Conservation (phyloP, 2,888 invertebrate genomes). For the Nomada ruficornis region DNA sequence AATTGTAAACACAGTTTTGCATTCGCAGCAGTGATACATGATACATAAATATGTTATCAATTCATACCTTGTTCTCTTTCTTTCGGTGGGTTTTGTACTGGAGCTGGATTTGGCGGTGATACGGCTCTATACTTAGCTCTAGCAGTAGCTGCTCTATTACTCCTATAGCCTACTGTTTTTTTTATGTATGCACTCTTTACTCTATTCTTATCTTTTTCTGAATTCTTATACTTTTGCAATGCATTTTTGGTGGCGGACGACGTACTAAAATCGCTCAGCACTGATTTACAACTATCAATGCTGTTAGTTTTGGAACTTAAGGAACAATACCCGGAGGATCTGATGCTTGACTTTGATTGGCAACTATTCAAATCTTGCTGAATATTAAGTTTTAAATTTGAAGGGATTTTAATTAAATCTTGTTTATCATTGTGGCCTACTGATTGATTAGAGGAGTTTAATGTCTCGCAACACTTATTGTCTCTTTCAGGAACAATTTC, state of each 20-base stretch:
- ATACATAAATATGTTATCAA: constrained; percentile 4
- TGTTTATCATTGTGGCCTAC: constrained; percentile 27
- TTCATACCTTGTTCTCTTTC: constrained; percentile 89
- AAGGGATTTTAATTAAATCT: constrained; percentile 10
- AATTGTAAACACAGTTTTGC: background rate
- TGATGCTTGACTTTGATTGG: constrained; percentile 61
- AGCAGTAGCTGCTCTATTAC: constrained; percentile 88
- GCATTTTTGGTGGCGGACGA: constrained; percentile 72
- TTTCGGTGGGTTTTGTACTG: constrained; percentile 86
- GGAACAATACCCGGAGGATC: constrained; percentile 67
- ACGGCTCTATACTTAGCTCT: constrained; percentile 87
- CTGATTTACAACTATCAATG: constrained; percentile 79
- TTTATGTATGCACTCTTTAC: constrained; percentile 79
- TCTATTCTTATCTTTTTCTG: constrained; percentile 73
- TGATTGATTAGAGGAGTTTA: constrained; percentile 10
- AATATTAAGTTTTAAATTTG: constrained; percentile 28
- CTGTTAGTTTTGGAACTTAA: constrained; percentile 76
- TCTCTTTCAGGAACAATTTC: constrained; percentile 21
- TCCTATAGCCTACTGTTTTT: constrained; percentile 85
- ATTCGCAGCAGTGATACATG: background rate
- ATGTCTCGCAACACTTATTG: constrained; percentile 18
- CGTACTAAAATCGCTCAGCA: constrained; percentile 77
- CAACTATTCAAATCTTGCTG: constrained; percentile 49
- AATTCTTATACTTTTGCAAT: constrained; percentile 68
- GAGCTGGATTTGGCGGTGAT: constrained; percentile 85